These are phyloP conservation scores for Tethya wilhelma DNA, from an alignment of 37 sponge, comb jelly and placozoan genomes.

Conservation along the genomic window DNA sequence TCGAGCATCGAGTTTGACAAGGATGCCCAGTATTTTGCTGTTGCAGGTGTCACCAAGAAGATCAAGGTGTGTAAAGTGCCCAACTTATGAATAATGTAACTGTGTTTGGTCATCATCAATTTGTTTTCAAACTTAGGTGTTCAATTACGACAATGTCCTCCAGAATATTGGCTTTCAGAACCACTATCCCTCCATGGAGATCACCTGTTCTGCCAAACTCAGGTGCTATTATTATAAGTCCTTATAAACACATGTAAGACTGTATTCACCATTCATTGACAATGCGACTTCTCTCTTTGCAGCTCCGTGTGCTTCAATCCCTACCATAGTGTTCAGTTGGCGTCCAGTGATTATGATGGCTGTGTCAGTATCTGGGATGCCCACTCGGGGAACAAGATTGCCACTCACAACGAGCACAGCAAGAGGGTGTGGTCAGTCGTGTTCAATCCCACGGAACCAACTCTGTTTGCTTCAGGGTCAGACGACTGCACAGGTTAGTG, in stretches of 20 bases:
- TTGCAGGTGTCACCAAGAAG: slow-evolving; percentile 89
- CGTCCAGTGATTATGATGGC: slow-evolving; percentile 83
- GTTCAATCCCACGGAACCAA: slow-evolving; percentile 69
- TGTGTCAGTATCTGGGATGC: slow-evolving; percentile 71
- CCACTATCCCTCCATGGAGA: slow-evolving; percentile 73
- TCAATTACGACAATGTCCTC: slow-evolving; percentile 47
- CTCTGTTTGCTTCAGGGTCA: slow-evolving; percentile 78
- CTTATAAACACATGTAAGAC: too few relatives aligned
- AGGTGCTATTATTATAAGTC: too few relatives aligned
- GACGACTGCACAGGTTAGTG: slow-evolving; percentile 81
- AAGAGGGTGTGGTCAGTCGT: slow-evolving; percentile 85
- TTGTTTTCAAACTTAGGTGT: slow-evolving; percentile 36
- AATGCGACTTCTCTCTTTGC: too few relatives aligned
- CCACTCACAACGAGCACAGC: slow-evolving; percentile 74
- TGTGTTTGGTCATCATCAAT: not conserved
- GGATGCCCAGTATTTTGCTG: slow-evolving; percentile 84
- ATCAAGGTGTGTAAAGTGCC: slow-evolving; percentile 58
- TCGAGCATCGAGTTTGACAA: slow-evolving; percentile 89
- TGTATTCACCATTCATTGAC: too few relatives aligned
- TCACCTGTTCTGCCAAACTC: slow-evolving; percentile 76
- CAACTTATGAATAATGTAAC: not conserved
- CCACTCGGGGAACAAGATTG: slow-evolving; percentile 27
- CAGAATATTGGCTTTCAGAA: slow-evolving; percentile 34
- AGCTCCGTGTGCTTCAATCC: slow-evolving; percentile 66
- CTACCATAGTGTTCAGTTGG: slow-evolving; percentile 50